Percentiles rank a stretch among this genome's conserved stretches.
Conservation (phyloP, 2,113 vertebrate genomes). For the Apus apus region DNA sequence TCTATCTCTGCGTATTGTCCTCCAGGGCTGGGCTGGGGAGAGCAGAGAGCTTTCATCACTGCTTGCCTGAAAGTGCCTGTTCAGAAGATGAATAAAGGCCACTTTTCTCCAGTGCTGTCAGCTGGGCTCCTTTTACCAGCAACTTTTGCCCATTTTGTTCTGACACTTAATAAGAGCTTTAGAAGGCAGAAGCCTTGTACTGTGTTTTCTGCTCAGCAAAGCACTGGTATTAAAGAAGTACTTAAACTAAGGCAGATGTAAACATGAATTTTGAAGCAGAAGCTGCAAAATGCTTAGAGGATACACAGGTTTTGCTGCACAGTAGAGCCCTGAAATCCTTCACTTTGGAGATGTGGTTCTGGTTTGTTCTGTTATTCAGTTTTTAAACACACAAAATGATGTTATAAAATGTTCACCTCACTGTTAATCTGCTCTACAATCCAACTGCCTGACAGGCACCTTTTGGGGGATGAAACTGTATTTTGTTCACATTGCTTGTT, state of each 20-base stretch:
- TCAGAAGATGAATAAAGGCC: constrained; percentile 19
- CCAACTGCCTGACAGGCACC: not conserved
- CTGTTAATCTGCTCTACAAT: not conserved
- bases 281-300: not conserved
- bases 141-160: not conserved
- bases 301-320: not conserved
- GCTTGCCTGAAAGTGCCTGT: not conserved
- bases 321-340: not conserved
- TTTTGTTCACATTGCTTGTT: rapidly evolving
- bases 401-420: not conserved
- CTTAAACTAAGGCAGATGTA: constrained; percentile 28
- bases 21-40: not conserved
- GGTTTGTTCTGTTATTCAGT: not conserved
- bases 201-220: not conserved
- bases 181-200: not conserved
- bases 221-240: not conserved
- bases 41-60: not conserved
- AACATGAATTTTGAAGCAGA: not conserved
- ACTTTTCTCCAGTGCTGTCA: not conserved
- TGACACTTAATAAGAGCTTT: not conserved
- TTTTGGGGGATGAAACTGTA: not conserved
- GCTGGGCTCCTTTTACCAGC: not conserved
- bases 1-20: not conserved
- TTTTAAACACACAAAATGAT: not conserved
- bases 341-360: not conserved